Evolutionary conservation across 2,113 vertebrate genomes (phyloP).

Genomic region (Laticauda laticaudata): DNA sequence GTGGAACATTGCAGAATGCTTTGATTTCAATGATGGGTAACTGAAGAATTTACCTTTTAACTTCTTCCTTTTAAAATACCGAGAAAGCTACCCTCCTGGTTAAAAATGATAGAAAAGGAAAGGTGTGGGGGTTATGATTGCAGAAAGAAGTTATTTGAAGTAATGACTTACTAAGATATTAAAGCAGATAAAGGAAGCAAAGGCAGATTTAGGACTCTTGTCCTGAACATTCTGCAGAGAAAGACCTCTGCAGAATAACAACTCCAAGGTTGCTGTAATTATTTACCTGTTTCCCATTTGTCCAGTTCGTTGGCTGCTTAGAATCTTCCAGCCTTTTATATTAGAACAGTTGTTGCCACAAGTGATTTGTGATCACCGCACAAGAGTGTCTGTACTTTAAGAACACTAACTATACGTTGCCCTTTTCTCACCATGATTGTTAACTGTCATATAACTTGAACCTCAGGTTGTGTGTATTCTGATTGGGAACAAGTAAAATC

Average conservation of each 20-base stretch:
- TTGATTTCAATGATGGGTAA: not conserved
- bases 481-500: not conserved
- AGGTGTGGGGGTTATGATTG: not conserved
- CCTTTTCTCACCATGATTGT: not conserved
- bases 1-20: not conserved
- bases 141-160: not conserved
- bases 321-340: not conserved
- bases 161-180: not conserved
- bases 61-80: not conserved
- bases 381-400: not conserved
- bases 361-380: not conserved
- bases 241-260: not conserved
- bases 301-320: not conserved
- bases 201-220: not conserved
- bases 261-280: not conserved
- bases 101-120: not conserved
- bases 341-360: not conserved
- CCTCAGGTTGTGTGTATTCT: not conserved
- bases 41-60: not conserved
- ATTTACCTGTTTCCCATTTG: not conserved
- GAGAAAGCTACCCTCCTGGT: not conserved
- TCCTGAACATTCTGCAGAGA: not conserved
- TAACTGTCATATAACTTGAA: not conserved
- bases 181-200: not conserved
- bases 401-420: not conserved